Evolutionary conservation across 2,888 invertebrate species (phyloP), one percentile per base, ranked within the genome.

Genomic region (Spicauda simplicius): DNA sequence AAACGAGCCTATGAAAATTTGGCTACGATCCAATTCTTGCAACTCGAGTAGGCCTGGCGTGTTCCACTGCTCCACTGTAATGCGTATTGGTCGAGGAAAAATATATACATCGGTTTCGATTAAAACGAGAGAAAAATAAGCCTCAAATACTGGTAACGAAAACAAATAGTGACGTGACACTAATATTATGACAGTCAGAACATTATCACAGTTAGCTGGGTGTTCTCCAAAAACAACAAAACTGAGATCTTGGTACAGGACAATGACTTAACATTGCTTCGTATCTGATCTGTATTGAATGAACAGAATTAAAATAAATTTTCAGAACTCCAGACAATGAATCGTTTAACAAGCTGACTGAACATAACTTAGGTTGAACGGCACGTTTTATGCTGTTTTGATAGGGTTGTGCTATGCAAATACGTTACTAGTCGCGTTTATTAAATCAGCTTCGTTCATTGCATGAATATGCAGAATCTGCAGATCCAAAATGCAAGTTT

Each of bases 181-280:
- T 16, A 64, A 55, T 48, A 19, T 37, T 30, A 55, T 33, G n/a
- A 50, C 33, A 50, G 5, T 33, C 48, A 50, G 58, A 41, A 52
- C 41, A 25, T 53, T 37, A 53, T 59, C 65, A 58, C 14, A 14
- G 54, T 11, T 19, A 59, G 19, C 59, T 65, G 65, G 65, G 58
- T 41, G 45, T n/a, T 59, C 41, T 65, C 65, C 59, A 65, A 59
- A 10, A 59, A 65, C 41, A 65, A 54, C 58, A 59, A 52, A 41
- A 59, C 25, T 45, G 14, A 3, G 7, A 16, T 50, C 50, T 58
- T 52, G 57, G 52, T 16, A n/a, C 52, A 41, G 58, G 52, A 58
- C 53, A 64, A 41, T 18, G 41, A 53, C 58, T 53, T 64, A 19
- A 37, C 25, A 20, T 55, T 62, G 8, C 25, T 25, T 12, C 30